Conservation (phyloP, 2,888 invertebrate genomes). For the Zele albiditarsus region DNA sequence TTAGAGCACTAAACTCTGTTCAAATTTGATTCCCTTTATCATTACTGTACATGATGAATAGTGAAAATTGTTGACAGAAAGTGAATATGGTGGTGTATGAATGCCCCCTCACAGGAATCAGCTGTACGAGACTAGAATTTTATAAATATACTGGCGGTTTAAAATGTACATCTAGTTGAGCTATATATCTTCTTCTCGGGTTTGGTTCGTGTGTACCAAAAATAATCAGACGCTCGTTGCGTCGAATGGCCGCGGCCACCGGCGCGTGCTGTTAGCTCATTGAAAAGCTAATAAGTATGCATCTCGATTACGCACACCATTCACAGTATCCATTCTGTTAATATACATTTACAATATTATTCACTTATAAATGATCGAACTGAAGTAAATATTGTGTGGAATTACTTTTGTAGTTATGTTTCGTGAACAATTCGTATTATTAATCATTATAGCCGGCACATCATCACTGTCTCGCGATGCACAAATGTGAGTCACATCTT, state of each 20-base stretch:
- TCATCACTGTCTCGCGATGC: constrained; percentile 54
- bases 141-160: constrained; percentile 60
- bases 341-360: constrained; percentile 14
- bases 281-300: constrained; percentile 41
- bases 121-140: constrained; percentile 53
- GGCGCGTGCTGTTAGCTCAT: constrained; percentile 19
- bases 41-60: too few species aligned
- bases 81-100: background rate
- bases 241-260: constrained; percentile 30
- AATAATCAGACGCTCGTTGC: constrained; percentile 59
- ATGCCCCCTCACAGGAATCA: background rate
- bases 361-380: background rate
- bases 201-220: constrained; percentile 60
- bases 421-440: constrained; percentile 50
- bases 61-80: background rate
- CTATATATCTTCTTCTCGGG: constrained; percentile 27
- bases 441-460: constrained; percentile 50
- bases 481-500: constrained; percentile 55
- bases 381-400: background rate
- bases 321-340: background rate
- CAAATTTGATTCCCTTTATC: too few species aligned
- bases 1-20: too few species aligned
- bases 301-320: constrained; percentile 7
- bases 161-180: constrained; percentile 39
- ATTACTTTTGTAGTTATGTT: constrained; percentile 43